Percentiles rank a stretch among this genome's conserved stretches.
Conservation (phyloP, 2,113 vertebrate species). For the Gopherus flavomarginatus region DNA sequence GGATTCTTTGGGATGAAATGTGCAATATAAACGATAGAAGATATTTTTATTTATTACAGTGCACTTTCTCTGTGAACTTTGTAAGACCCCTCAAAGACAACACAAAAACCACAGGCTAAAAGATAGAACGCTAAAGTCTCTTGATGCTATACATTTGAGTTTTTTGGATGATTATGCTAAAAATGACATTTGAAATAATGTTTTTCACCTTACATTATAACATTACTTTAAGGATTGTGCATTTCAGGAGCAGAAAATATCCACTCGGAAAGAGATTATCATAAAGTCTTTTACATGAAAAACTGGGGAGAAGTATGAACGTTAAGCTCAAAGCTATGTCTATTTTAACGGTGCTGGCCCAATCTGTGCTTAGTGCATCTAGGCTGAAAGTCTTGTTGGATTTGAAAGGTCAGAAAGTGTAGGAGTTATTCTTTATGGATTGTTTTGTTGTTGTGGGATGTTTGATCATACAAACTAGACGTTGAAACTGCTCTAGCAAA, state of each 20-base stretch:
- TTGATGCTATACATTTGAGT: neutral
- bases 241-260: slow-evolving; percentile 47
- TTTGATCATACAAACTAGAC: slow-evolving; percentile 7
- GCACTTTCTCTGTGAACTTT: neutral
- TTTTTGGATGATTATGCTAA: neutral
- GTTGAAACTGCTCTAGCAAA: slow-evolving; percentile 21
- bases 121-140: slow-evolving; percentile 18
- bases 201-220: slow-evolving; percentile 44
- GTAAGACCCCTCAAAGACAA: neutral
- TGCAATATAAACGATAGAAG: neutral
- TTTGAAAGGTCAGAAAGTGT: slow-evolving; percentile 10
- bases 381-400: neutral
- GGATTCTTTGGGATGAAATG: neutral
- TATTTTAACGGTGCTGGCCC: neutral
- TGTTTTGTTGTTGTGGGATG: neutral
- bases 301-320: slow-evolving; percentile 1
- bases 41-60: neutral
- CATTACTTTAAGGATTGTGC: slow-evolving; percentile 13
- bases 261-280: slow-evolving; percentile 32
- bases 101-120: neutral
- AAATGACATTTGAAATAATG: slow-evolving; percentile 44
- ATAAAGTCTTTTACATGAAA: slow-evolving; percentile 59
- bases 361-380: neutral
- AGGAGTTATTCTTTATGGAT: neutral
- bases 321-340: slow-evolving; percentile 30